These are phyloP conservation scores for Parus major DNA, from an alignment of 2,113 vertebrate genomes.

Conservation along the genomic window DNA sequence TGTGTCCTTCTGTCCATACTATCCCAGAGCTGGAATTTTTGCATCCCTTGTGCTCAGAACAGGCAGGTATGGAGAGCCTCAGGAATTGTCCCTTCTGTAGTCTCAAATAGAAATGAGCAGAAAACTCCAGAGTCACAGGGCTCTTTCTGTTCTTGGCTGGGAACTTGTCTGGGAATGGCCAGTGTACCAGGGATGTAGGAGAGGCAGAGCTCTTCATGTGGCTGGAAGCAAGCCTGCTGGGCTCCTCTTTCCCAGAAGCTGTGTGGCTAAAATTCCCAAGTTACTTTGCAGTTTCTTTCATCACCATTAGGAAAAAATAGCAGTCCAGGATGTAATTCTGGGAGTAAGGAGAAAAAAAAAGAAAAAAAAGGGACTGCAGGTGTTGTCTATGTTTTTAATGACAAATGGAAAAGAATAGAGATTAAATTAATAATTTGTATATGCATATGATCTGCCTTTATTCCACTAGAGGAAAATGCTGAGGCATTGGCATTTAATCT, in stretches of 20 bases:
- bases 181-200: no score
- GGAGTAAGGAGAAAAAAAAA: not conserved
- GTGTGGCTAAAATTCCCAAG: not conserved
- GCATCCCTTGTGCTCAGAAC: not conserved
- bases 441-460: not conserved
- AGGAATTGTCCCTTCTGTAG: not conserved
- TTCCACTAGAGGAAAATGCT: not conserved
- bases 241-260: not conserved
- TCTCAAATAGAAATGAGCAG: not conserved
- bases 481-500: not conserved
- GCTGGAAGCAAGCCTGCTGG: not conserved
- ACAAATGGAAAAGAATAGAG: not conserved
- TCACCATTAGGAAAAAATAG: not conserved
- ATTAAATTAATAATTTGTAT: not conserved
- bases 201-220: not conserved
- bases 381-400: not conserved
- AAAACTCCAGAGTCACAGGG: not conserved
- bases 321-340: not conserved
- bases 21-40: not conserved
- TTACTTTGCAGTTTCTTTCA: not conserved
- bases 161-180: not conserved
- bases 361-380: not conserved
- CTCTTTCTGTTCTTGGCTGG: not conserved
- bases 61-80: not conserved
- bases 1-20: fast-evolving